Conservation (phyloP, 2,888 invertebrate genomes). For the Elysia crispata region DNA sequence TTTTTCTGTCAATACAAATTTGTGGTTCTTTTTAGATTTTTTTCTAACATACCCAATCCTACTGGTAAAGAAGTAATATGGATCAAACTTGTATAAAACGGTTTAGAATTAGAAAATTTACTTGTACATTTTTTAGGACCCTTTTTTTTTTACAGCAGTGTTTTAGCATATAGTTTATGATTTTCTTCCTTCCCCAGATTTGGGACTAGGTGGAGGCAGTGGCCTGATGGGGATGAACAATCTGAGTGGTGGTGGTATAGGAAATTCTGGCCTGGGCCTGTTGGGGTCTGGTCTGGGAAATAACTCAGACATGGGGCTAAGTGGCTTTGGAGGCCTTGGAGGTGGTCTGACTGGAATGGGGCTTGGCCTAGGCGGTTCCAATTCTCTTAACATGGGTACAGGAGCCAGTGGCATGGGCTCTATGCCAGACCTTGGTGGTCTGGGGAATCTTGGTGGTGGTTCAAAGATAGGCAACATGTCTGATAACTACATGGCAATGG, state of each 20-base stretch:
- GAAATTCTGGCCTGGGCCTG: slow-evolving; percentile 42
- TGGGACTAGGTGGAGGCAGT: slow-evolving; percentile 49
- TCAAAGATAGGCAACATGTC: slow-evolving; percentile 55
- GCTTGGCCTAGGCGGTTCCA: slow-evolving; percentile 30
- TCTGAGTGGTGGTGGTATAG: slow-evolving; percentile 57
- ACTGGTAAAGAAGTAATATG: too few species aligned
- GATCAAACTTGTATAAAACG: too few species aligned
- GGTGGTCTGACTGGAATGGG: slow-evolving; percentile 54
- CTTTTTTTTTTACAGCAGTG: not conserved
- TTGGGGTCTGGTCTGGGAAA: slow-evolving; percentile 17
- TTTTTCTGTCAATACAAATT: too few species aligned
- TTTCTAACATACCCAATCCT: too few species aligned
- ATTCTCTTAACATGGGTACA: slow-evolving; percentile 51
- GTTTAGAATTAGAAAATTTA: not conserved
- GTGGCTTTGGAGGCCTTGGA: slow-evolving; percentile 53
- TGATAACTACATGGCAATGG: slow-evolving; percentile 53
- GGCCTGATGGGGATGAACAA: slow-evolving; percentile 44
- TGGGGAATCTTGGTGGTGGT: slow-evolving; percentile 53
- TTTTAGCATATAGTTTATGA: not conserved
- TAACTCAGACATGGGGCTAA: slow-evolving; percentile 15
- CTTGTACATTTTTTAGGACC: not conserved
- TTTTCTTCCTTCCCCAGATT: slow-evolving; percentile 40
- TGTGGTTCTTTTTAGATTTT: too few species aligned
- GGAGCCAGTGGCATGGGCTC: slow-evolving; percentile 43
- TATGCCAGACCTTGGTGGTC: slow-evolving; percentile 48